Evolutionary conservation across 2,797 vertebrate species (phyloP), one percentile per base, ranked within the genome.

Genomic region (Etheostoma nigrum): DNA sequence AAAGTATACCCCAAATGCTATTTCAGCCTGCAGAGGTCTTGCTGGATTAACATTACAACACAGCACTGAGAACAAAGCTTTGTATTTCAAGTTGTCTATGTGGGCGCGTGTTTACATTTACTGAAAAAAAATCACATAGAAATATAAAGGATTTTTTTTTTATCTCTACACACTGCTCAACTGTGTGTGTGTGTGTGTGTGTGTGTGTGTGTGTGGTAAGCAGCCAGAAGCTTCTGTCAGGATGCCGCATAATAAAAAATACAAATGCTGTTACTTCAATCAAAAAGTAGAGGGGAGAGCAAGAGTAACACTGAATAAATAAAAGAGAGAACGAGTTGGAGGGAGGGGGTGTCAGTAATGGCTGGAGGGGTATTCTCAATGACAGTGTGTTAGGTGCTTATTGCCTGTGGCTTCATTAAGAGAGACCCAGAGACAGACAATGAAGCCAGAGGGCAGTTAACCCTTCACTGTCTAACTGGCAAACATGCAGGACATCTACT

Each of bases 351-450:
- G 49, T 44, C 55, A 67, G 60, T 78, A 74, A 76, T 9, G 9
- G 72, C 61, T 52, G 27, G 62, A 65, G 72, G 60, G 54, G 9
- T 60, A 74, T 57, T 64, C 58, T 67, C 66, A 60, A 53, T 76
- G 84, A 83, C 66, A 72, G 51, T 69, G 77, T 71, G 52, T 86
- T 83, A 63, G 69, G 72, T 68, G 63, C 62, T 63, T 69, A 75
- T 72, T 71, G 64, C 64, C 67, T 54, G 62, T 69, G 53, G 77
- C 72, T 85, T 87, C 76, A 83, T 82, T 83, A 83, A 72, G 44
- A 77, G 67, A 54, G 63, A 71, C 33, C 44, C 42, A 40, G 51
- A 64, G 65, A 51, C 45, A 78, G 66, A 62, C 45, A 33, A 4
- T 2, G 0, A 66, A 68, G 78, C 21, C 76, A 79, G 67, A 67